Evolutionary conservation across 2,113 vertebrate genomes (phyloP).

Genomic region (Rhea americana): DNA sequence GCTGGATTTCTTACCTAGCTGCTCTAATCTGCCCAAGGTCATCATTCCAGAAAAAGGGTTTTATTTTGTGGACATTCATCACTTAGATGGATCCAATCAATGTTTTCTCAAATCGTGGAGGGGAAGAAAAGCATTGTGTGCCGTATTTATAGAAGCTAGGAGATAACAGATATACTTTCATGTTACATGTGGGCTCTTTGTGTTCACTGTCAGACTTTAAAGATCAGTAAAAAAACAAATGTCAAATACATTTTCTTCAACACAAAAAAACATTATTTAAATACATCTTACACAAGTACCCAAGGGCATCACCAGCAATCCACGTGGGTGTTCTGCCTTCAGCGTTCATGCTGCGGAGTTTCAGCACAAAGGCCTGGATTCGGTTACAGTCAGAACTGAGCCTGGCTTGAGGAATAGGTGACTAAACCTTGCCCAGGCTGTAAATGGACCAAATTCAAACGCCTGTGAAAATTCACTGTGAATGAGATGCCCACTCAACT

Average conservation of each 20-base stretch:
- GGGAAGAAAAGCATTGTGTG: background rate
- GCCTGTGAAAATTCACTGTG: background rate
- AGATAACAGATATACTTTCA: slow-evolving; percentile 36
- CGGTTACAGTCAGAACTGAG: background rate
- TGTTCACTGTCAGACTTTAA: background rate
- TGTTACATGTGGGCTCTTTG: background rate
- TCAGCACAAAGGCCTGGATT: background rate
- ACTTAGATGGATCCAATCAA: slow-evolving; percentile 19
- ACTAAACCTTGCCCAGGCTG: background rate
- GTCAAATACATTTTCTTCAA: background rate
- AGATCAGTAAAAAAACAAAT: slow-evolving; percentile 7
- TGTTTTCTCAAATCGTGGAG: slow-evolving; percentile 2
- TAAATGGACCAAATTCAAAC: background rate
- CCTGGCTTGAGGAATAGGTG: background rate
- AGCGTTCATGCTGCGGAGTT: background rate
- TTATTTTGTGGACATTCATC: slow-evolving; percentile 43
- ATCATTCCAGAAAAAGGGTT: slow-evolving; percentile 10
- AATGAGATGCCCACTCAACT: background rate
- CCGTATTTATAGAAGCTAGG: background rate
- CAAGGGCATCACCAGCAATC: background rate
- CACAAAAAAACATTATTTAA: background rate
- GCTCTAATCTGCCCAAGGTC: slow-evolving; percentile 47
- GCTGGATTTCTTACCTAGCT: slow-evolving; percentile 65
- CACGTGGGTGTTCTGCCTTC: background rate
- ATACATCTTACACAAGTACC: background rate